phyloP scores from a whole-genome alignment of 2,888 invertebrate species.

The Stenolophus ochropezus region DNA sequence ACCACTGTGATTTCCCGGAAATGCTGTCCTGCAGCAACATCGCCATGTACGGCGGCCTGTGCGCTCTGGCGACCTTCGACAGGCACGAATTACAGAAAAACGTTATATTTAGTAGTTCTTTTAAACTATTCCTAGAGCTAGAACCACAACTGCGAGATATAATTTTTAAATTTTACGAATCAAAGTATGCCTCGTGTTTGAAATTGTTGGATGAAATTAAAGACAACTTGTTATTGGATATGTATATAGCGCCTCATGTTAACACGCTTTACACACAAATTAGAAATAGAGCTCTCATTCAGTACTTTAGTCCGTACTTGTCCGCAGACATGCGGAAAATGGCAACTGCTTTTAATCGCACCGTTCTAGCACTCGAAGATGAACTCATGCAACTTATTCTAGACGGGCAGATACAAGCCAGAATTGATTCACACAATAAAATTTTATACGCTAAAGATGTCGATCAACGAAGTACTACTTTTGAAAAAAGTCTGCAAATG shows the following conservation, averaged over 20 bases:
- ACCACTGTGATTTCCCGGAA: constrained; percentile 98
- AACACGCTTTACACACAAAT: constrained; percentile 94
- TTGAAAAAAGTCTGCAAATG: constrained; percentile 92
- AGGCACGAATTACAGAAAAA: constrained; percentile 95
- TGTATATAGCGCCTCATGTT: constrained; percentile 98
- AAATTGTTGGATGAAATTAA: constrained; percentile 95
- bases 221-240: constrained; percentile 95
- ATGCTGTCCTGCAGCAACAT: constrained; percentile 96
- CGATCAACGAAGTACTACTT: constrained; percentile 95
- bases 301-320: constrained; percentile 97
- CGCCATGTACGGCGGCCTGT: constrained; percentile 96
- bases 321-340: constrained; percentile 97
- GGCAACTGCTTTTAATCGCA: constrained; percentile 97
- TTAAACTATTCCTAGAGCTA: constrained; percentile 97
- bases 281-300: constrained; percentile 95
- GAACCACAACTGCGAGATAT: constrained; percentile 98
- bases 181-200: constrained; percentile 97
- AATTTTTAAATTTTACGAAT: constrained; percentile 98
- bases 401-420: constrained; percentile 96
- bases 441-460: constrained; percentile 97
- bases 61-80: constrained; percentile 97
- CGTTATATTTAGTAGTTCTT: constrained; percentile 94
- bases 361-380: constrained; percentile 92
- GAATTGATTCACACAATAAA: constrained; percentile 98
- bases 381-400: constrained; percentile 97